Conservation (phyloP, 2,113 vertebrate genomes). For the Arothron firmamentum region DNA sequence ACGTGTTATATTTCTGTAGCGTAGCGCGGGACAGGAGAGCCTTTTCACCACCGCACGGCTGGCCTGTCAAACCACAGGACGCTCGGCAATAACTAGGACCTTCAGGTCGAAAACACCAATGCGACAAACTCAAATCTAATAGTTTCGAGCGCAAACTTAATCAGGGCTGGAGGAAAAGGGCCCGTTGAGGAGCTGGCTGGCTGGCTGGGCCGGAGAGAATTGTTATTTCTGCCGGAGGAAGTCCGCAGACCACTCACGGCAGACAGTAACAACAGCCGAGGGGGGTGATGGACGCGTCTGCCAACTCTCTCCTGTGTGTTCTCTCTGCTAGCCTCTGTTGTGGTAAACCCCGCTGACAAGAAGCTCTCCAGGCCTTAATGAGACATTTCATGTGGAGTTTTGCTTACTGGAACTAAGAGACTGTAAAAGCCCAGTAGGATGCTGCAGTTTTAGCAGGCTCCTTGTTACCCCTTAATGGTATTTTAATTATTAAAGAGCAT, state of each 20-base stretch:
- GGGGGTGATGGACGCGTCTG: constrained; percentile 6
- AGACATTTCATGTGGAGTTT: neutral
- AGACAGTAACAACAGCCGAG: constrained; percentile 11
- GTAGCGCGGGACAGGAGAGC: constrained; percentile 31
- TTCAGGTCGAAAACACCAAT: constrained; percentile 41
- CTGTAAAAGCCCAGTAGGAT: too few relatives aligned
- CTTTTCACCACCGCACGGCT: constrained; percentile 18
- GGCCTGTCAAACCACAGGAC: constrained; percentile 42
- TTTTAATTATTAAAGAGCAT: too few relatives aligned
- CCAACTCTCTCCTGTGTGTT: too few relatives aligned
- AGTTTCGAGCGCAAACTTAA: constrained; percentile 45
- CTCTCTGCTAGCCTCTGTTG: neutral
- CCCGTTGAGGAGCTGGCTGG: neutral
- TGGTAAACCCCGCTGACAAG: neutral
- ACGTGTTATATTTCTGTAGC: constrained; percentile 47
- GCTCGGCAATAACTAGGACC: constrained; percentile 33
- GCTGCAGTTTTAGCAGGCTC: too few relatives aligned
- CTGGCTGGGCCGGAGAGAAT: constrained; percentile 2
- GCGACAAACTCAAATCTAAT: constrained; percentile 51
- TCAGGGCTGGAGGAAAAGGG: constrained; percentile 34
- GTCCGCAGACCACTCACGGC: neutral
- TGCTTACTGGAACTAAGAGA: neutral
- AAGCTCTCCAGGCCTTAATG: too few relatives aligned
- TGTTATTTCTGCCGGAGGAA: constrained; percentile 17
- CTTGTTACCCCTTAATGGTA: too few relatives aligned